Base-by-base conservation (phyloP, 1,140 invertebrate genomes). In the Drosophila mauritiana region DNA sequence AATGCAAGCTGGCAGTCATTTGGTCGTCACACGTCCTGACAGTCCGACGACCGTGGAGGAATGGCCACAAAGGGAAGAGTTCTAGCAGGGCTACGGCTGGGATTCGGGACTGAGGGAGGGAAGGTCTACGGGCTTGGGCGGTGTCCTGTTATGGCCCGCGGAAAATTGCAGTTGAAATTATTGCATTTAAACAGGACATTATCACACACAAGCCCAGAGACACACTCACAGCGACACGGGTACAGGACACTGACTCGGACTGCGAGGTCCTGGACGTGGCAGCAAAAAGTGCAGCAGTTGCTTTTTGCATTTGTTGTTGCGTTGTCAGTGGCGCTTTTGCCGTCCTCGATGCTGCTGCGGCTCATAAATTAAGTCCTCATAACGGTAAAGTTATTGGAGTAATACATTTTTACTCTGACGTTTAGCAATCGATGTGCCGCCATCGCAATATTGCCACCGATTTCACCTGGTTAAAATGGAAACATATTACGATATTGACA, bases 361-460 rank as follows among this genome's bases (percentile, higher is more conserved):
- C 84, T 80, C 84, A 89, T 89, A 89, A 89, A 89, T 89, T 89
- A 89, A 90, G 84, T 81, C 85, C 85, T 89, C 86, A 89, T 89
- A 89, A 89, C 85, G 85, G 76, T 62, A 79, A 89, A 88, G 80
- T 88, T 88, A 88, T 88, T 88, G 84, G 89, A 84, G 83, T 89
- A 90, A 89, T 89, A 90, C 80, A 90, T 90, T 89, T 90, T 73
- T 89, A 81, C 80, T 69, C 85, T 85, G 80, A 80, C 85, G 90
- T 85, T 85, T 89, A 73, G 73, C 80, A 89, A 90, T 84, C 84
- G 80, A 89, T 83, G 74, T 65, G 69, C 75, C 65, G 82, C 78
- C 81, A 74, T 85, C 69, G 56, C 36, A 8, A 27, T 53, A 68
- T 51, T 46, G 42, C 31, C 51, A 25, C 46, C 57, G 27, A 67